Conservation (phyloP, 2,113 vertebrate species). For the Bungarus multicinctus region DNA sequence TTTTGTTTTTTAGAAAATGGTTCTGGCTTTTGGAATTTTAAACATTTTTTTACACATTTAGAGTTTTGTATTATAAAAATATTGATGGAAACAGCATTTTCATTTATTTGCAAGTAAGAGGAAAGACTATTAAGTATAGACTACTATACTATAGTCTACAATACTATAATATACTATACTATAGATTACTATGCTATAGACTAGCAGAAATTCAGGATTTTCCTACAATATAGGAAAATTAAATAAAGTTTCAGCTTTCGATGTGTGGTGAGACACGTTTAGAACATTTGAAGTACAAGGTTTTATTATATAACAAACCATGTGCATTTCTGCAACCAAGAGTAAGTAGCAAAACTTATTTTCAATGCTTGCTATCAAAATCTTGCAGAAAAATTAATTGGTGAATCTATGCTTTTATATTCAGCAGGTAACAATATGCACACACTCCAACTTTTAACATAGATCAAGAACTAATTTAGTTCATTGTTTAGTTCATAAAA, state of each 20-base stretch:
- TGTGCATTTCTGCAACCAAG: neutral
- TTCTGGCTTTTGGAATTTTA: neutral
- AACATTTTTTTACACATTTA: neutral
- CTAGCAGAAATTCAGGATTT: slow-evolving; percentile 10
- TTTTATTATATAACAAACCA: slow-evolving; percentile 19
- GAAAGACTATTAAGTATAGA: neutral
- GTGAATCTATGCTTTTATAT: neutral
- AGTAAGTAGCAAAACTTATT: slow-evolving; percentile 14
- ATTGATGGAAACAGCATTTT: neutral
- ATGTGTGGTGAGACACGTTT: neutral
- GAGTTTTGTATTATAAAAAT: slow-evolving; percentile 2
- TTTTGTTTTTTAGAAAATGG: neutral
- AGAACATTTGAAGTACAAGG: neutral
- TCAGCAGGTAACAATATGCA: neutral
- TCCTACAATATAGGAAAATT: slow-evolving; percentile 33
- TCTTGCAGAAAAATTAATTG: neutral
- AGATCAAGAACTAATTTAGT: neutral
- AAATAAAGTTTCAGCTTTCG: neutral
- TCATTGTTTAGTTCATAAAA: neutral
- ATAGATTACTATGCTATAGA: neutral
- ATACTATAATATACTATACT: no score
- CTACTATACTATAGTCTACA: neutral
- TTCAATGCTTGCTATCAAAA: slow-evolving; percentile 11
- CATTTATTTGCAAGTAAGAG: slow-evolving; percentile 17
- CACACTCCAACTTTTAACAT: neutral